Percentiles rank a stretch among this genome's conserved stretches.
Conservation (phyloP, 2,888 invertebrate species). For the Chloroclystis v-ata region DNA sequence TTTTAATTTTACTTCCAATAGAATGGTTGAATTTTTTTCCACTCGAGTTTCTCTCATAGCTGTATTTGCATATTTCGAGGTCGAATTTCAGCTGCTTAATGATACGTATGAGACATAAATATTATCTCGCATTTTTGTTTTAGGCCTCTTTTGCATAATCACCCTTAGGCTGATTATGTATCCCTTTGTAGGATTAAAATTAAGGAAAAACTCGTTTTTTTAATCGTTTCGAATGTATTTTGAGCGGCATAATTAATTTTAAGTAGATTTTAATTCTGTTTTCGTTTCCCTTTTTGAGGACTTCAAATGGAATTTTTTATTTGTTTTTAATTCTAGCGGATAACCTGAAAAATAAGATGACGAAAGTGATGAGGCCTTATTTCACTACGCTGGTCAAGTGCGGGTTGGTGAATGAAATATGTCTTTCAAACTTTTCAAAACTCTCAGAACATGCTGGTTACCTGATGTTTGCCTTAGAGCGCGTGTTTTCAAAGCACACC, state of each 20-base stretch:
- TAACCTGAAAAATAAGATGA: no score
- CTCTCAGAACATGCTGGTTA: no score
- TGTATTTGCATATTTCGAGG: constrained; percentile 64
- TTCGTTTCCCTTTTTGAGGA: constrained; percentile 11
- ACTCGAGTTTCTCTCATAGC: constrained; percentile 25
- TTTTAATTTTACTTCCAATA: constrained; percentile 3
- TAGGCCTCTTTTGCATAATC: constrained; percentile 50
- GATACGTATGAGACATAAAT: constrained; percentile 64
- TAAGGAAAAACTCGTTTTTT: constrained; percentile 36
- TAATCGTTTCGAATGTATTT: constrained; percentile 35
- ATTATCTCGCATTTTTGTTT: constrained; percentile 54
- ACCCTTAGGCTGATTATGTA: constrained; percentile 43
- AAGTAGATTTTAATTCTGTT: constrained; percentile 19
- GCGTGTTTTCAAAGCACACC: no score
- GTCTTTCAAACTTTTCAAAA: no score
- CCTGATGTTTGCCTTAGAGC: no score
- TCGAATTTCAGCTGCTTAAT: constrained; percentile 61
- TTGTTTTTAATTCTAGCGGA: constrained; percentile 10
- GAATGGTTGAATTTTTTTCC: constrained; percentile 14
- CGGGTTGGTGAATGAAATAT: no score
- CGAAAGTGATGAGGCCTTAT: no score
- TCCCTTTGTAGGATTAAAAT: constrained; percentile 37
- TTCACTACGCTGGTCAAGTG: no score
- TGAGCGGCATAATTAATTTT: constrained; percentile 26
- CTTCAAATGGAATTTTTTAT: constrained; percentile 16